phyloP scores from a whole-genome alignment of 2,113 vertebrate species.

The Tautogolabrus adspersus region DNA sequence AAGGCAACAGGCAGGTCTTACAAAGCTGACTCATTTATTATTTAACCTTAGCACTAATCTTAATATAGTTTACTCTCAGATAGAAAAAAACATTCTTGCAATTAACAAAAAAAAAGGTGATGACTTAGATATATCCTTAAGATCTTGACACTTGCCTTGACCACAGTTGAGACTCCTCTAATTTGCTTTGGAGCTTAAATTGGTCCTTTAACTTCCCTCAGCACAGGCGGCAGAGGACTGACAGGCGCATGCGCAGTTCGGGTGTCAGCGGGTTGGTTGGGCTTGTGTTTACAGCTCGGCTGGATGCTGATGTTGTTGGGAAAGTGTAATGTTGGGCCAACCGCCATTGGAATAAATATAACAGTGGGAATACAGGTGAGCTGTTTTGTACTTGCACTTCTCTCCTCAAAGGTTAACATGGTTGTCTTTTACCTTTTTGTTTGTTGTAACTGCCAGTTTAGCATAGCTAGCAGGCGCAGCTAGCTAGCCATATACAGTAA shows the following conservation, averaged over 20 bases:
- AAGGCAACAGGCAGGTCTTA: too few species aligned
- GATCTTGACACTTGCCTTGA: too few species aligned
- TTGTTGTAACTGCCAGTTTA: slow-evolving; percentile 45
- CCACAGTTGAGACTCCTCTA: not conserved
- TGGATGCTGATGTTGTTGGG: slow-evolving; percentile 73
- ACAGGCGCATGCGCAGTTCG: slow-evolving; percentile 78
- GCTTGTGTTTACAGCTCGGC: slow-evolving; percentile 85
- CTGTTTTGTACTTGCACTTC: not conserved
- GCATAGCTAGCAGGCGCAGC: slow-evolving; percentile 69
- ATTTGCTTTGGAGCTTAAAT: not conserved
- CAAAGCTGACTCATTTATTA: too few species aligned
- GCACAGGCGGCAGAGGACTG: slow-evolving; percentile 16
- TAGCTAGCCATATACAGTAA: slow-evolving; percentile 38
- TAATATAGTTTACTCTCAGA: too few species aligned
- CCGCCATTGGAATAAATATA: slow-evolving; percentile 68
- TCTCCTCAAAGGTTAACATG: not conserved
- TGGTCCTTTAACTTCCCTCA: not conserved
- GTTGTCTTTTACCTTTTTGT: slow-evolving; percentile 14
- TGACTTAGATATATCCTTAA: not conserved
- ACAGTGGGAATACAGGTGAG: slow-evolving; percentile 74
- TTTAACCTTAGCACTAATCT: too few species aligned
- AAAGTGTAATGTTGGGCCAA: slow-evolving; percentile 77
- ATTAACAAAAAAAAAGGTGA: too few species aligned
- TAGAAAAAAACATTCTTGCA: too few species aligned
- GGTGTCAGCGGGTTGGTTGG: slow-evolving; percentile 68